Evolutionary conservation across 2,888 invertebrate genomes (phyloP), one percentile per base, ranked within the genome.

Genomic region (Philhelius pedissequus): DNA sequence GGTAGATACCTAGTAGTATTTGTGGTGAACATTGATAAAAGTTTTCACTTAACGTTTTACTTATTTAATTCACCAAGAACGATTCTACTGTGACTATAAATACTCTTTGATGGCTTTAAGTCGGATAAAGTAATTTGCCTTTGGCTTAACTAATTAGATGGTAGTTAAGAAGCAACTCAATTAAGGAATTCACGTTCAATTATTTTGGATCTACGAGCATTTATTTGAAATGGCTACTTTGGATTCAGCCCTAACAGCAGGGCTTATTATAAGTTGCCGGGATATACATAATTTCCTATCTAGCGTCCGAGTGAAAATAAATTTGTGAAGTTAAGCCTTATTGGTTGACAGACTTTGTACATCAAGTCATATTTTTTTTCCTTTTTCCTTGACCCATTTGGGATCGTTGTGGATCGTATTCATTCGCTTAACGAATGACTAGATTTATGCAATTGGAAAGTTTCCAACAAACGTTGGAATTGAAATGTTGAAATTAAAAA

Each of bases 121-220:
- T 30, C n/a, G 66, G 50, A 50, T 32, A 66, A 71, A 76, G 58
- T 81, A 71, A 32, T 35, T 43, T 9, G 9, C 35, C 8, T 11
- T 40, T 50, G 43, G 81, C 70, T 76, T 76, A n/a, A n/a, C 70
- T 56, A 76, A 81, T 81, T 76, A 81, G 71, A 38, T 66, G 76
- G 58, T 76, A 66, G 66, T 81, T 71, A 43, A 56, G 35, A 43
- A 60, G 60, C 45, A 62, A 74, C 48, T 58, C 13, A 38, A 45
- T 45, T 62, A 64, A 18, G 75, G 70, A 75, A 20, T 54, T 54
- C 13, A 32, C 35, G 56, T 56, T 56, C 56, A 56, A 56, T 56
- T 56, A 56, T 35, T 20, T 56, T 56, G 56, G 13, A 20, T 20
- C 22, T 56, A 6, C 3, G n/a, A 48, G 25, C n/a, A 6, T 48